Evolutionary conservation across 2,888 invertebrate genomes (phyloP).

Genomic region (Drosophila parthenogenetica): DNA sequence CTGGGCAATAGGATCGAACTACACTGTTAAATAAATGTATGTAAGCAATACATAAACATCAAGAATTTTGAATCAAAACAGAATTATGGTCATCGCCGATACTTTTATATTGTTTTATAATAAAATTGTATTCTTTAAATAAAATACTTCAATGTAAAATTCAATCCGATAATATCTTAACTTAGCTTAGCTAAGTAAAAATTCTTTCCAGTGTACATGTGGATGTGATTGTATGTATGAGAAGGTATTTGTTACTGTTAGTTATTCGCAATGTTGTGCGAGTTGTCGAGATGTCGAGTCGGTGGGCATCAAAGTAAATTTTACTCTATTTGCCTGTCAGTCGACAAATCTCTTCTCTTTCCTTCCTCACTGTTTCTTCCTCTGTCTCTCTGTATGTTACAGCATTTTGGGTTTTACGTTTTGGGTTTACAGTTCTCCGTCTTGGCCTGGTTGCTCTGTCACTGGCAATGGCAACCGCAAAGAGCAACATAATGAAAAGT

Average conservation of each 20-base stretch:
- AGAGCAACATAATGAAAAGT: conserved; percentile 79
- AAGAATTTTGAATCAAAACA: too few species aligned
- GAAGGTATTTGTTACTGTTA: conserved; percentile 16
- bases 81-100: too few species aligned
- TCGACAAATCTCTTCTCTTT: conserved; percentile 53
- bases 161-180: too few species aligned
- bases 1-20: conserved; percentile 26
- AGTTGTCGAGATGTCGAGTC: conserved; percentile 31
- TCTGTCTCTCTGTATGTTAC: conserved; percentile 1
- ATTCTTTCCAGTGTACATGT: not conserved
- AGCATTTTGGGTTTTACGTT: conserved; percentile 22
- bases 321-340: conserved; percentile 58
- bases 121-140: too few species aligned
- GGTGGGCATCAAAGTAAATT: conserved; percentile 59
- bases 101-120: too few species aligned
- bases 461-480: conserved; percentile 67
- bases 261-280: conserved; percentile 31
- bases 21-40: not conserved
- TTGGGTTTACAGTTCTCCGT: conserved; percentile 30
- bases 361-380: not conserved
- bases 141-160: too few species aligned
- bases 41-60: too few species aligned
- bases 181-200: too few species aligned
- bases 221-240: not conserved
- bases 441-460: conserved; percentile 36